Evolutionary conservation across 1,140 invertebrate species (phyloP).

Genomic region (Philotrypesis tridentata): DNA sequence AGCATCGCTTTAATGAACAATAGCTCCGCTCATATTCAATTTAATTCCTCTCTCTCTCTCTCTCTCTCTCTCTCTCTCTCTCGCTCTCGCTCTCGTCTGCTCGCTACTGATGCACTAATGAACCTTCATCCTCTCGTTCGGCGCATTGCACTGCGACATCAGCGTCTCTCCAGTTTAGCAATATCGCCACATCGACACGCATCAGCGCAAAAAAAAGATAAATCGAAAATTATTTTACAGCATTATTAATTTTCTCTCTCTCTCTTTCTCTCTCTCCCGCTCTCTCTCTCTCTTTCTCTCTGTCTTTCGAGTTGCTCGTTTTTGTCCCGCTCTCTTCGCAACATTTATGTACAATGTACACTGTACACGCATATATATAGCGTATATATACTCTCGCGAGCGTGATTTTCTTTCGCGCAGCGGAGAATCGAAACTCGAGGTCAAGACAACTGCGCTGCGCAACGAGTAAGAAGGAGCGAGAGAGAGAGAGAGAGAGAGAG

Average conservation of each 20-base stretch:
- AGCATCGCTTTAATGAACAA: background rate
- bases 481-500: background rate
- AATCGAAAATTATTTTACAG: constrained; percentile 33
- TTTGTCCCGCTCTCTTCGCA: background rate
- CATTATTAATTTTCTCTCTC: constrained; percentile 30
- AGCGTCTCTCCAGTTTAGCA: background rate
- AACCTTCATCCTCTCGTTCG: background rate
- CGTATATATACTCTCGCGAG: background rate
- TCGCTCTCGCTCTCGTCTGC: no score
- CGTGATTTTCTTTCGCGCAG: constrained; percentile 13
- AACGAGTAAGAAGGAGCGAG: background rate
- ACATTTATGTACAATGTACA: no score
- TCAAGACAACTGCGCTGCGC: constrained; percentile 1
- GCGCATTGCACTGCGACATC: background rate
- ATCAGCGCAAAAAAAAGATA: background rate
- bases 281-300: background rate
- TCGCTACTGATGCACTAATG: background rate
- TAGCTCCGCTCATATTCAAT: background rate
- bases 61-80: background rate
- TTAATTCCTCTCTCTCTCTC: background rate
- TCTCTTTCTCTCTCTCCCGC: background rate
- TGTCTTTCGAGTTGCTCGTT: no score
- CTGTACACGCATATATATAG: no score
- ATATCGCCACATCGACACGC: background rate
- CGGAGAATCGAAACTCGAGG: constrained; percentile 27